These are phyloP conservation scores for Drosophila lacertosa DNA, from an alignment of 1,140 invertebrate genomes.

Conservation along the genomic window DNA sequence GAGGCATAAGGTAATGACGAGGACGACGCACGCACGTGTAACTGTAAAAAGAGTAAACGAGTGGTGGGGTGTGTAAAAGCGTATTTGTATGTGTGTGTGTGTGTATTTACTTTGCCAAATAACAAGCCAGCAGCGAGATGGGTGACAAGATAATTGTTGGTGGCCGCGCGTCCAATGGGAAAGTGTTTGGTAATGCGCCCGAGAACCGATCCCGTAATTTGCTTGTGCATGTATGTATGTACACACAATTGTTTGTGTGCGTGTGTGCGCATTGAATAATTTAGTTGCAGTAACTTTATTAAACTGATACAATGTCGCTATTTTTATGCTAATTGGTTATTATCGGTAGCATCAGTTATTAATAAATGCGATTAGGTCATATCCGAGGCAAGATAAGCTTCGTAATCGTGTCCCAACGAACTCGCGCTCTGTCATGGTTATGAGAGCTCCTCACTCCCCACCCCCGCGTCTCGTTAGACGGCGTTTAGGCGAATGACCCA, in stretches of 20 bases:
- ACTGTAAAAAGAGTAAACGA: conserved; percentile 73
- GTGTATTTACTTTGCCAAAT: conserved; percentile 68
- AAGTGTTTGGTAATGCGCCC: conserved; percentile 42
- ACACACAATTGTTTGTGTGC: neutral
- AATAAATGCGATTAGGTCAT: conserved; percentile 18
- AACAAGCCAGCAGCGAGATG: conserved; percentile 58
- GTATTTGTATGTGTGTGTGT: conserved; percentile 21
- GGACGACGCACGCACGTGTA: conserved; percentile 70
- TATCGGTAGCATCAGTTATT: neutral
- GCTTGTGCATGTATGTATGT: neutral
- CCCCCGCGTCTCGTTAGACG: conserved; percentile 11
- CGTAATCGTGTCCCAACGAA: too few species aligned
- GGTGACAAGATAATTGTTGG: conserved; percentile 73
- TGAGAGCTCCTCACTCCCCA: conserved; percentile 4
- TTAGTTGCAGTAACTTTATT: neutral
- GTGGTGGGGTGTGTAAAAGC: conserved; percentile 40
- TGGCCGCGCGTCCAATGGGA: conserved; percentile 21
- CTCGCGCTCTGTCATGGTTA: conserved; percentile 2
- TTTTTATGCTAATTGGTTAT: conserved; percentile 2
- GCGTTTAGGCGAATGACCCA: conserved; percentile 58
- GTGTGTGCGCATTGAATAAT: neutral
- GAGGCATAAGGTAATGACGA: conserved; percentile 33
- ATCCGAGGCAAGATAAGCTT: too few species aligned
- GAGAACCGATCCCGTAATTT: conserved; percentile 37
- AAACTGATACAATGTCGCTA: too few species aligned